A percentile compares a stretch with the other conserved stretches of the same genome.
These are phyloP conservation scores for Whitmania pigra DNA, from an alignment of 1,140 invertebrate genomes.

Conservation along the genomic window DNA sequence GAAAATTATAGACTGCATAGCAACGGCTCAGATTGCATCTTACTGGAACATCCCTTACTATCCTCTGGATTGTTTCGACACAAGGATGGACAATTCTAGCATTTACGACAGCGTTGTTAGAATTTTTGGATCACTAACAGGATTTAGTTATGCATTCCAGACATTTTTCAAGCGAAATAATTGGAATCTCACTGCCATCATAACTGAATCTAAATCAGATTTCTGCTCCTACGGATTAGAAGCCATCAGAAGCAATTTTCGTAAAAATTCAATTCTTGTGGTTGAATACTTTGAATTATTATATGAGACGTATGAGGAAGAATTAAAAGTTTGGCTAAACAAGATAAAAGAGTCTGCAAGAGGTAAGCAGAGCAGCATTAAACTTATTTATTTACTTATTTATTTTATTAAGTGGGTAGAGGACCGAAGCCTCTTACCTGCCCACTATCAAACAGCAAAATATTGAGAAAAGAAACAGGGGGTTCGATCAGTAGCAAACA, in stretches of 20 bases:
- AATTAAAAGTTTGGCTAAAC: not conserved
- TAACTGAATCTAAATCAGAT: not conserved
- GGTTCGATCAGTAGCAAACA: no score
- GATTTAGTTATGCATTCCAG: not conserved
- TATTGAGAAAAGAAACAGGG: no score
- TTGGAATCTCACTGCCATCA: conserved; percentile 1
- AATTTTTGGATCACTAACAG: not conserved
- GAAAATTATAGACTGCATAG: conserved; percentile 1
- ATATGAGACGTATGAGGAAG: not conserved
- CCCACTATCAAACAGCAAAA: no score
- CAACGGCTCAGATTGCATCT: not conserved
- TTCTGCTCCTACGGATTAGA: not conserved
- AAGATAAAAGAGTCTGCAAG: no score
- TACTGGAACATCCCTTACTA: conserved; percentile 5
- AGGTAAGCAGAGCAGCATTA: no score
- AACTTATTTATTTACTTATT: no score
- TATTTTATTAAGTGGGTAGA: no score
- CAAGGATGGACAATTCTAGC: conserved; percentile 1
- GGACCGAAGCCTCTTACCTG: no score
- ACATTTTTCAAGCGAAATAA: conserved; percentile 1
- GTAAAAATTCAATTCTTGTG: not conserved
- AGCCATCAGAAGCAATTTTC: not conserved
- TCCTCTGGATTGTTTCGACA: conserved; percentile 8
- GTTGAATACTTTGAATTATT: not conserved
- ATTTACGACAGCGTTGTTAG: not conserved